These are phyloP conservation scores for Oreochromis niloticus DNA, from an alignment of 2,113 vertebrate genomes.

Conservation along the genomic window DNA sequence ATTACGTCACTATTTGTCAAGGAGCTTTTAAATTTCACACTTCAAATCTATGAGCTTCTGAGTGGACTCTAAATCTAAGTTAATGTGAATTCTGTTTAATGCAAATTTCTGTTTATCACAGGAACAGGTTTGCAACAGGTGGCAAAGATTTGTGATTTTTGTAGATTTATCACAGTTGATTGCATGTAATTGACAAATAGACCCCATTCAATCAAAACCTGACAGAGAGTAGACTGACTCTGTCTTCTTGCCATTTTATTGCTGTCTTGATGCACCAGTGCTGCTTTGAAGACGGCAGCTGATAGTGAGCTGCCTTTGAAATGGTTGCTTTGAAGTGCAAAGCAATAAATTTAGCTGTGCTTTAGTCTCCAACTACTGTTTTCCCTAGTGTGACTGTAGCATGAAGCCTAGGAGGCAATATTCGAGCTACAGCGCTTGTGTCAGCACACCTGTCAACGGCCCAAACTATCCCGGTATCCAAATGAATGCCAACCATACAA, in stretches of 20 bases:
- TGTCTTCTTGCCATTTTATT: background rate
- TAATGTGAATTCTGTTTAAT: background rate
- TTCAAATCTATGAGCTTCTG: background rate
- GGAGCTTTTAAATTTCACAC: background rate
- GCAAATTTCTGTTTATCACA: background rate
- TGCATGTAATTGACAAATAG: background rate
- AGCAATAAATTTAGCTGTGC: background rate
- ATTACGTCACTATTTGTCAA: background rate
- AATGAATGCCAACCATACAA: background rate
- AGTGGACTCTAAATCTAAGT: background rate
- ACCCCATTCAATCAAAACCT: background rate
- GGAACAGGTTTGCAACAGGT: background rate
- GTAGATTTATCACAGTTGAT: background rate
- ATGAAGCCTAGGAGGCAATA: background rate
- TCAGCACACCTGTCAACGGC: background rate
- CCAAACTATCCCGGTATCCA: background rate
- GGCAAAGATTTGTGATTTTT: background rate
- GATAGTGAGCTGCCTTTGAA: background rate
- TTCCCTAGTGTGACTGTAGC: background rate
- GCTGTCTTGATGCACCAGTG: background rate
- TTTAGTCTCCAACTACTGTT: background rate
- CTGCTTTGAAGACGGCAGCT: background rate
- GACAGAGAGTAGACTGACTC: background rate
- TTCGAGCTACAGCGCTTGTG: rapidly evolving
- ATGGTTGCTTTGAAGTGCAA: background rate